Percentiles rank a stretch among this genome's conserved stretches.
Evolutionary conservation across 2,797 vertebrate species (phyloP).

Genomic region (Lacerta viridis): DNA sequence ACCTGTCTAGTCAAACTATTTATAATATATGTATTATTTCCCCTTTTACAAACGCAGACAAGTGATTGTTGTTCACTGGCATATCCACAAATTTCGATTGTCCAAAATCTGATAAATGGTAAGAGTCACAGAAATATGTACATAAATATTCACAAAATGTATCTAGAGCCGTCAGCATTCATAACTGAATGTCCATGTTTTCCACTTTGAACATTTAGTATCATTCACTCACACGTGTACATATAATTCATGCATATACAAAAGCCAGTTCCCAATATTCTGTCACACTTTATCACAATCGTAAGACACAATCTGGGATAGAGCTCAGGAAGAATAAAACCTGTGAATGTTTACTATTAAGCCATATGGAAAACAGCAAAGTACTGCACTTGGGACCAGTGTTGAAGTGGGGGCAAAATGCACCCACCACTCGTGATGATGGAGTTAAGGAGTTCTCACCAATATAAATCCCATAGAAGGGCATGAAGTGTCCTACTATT

Average conservation of each 20-base stretch:
- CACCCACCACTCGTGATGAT: no score
- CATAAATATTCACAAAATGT: background rate
- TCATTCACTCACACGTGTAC: no score
- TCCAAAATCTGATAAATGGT: background rate
- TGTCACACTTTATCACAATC: background rate
- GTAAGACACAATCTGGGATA: background rate
- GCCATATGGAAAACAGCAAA: background rate
- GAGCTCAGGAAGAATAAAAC: background rate
- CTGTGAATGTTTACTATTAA: background rate
- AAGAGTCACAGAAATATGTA: background rate
- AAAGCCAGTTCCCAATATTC: background rate
- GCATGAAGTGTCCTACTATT: background rate
- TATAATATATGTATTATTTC: background rate
- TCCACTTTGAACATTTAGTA: background rate
- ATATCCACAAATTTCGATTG: background rate
- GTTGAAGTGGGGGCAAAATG: background rate
- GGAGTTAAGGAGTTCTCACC: background rate
- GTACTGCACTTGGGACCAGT: background rate
- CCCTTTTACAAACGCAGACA: background rate
- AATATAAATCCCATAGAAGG: background rate
- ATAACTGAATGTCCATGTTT: background rate
- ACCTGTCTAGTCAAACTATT: conserved; percentile 35
- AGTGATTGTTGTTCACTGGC: background rate
- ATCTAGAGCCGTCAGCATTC: background rate
- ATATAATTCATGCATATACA: background rate